Conservation (phyloP, 2,113 vertebrate genomes). For the Dasyurus viverrinus region DNA sequence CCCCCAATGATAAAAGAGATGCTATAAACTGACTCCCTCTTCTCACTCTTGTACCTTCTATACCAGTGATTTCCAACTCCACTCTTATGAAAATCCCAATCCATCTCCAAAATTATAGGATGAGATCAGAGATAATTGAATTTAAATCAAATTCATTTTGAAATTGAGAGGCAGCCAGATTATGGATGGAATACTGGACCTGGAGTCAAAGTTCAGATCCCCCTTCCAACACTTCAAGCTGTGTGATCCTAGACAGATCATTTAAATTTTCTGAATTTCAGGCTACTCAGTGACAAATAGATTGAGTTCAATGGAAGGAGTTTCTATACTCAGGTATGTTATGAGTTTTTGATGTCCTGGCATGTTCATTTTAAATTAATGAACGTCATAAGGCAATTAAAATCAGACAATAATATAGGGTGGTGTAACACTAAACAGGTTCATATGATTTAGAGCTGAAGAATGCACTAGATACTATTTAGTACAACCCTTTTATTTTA, state of each 20-base stretch:
- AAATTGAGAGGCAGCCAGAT: background rate
- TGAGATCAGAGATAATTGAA: background rate
- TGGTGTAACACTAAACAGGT: background rate
- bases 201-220: background rate
- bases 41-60: background rate
- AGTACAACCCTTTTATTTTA: background rate
- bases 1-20: background rate
- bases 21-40: background rate
- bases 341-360: background rate
- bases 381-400: background rate
- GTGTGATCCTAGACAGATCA: background rate
- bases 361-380: background rate
- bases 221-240: background rate
- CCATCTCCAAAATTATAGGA: background rate
- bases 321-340: background rate
- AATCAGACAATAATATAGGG: background rate
- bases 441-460: background rate
- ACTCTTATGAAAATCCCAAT: background rate
- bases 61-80: constrained; percentile 4
- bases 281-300: background rate
- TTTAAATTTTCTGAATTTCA: background rate
- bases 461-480: background rate
- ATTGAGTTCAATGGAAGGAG: background rate
- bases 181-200: background rate
- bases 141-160: constrained; percentile 4